Base-by-base conservation (phyloP, 2,888 invertebrate genomes). In the Cyclophora punctaria region DNA sequence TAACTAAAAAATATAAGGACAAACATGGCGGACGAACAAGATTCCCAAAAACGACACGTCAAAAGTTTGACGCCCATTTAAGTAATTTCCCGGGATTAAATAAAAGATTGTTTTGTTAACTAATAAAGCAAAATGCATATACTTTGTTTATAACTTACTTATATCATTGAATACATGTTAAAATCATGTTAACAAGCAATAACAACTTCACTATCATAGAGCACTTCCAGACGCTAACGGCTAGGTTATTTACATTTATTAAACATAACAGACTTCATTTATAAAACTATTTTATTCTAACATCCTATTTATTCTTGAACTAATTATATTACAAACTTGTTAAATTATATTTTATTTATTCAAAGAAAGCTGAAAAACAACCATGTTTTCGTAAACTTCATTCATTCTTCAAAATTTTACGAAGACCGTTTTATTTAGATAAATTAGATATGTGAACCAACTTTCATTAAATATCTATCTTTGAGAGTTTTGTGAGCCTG, bases 301-400 rank as follows among this genome's bases (percentile, higher is more conserved):
- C 63, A 71, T 70, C 61, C 61, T 69, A 66, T 57, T 56, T 58
- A 65, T 60, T 60, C 58, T 64, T 51, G 56, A 67, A 69, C 58
- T 60, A 63, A 58, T 66, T 67, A 56, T 67, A 60, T 69, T 65
- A 59, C 59, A 70, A 71, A 71, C 63, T 70, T 63, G 62, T 68
- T 67, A 67, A 69, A 71, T 66, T 67, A 71, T 75, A 79, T 75
- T 66, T 78, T 68, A 69, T 69, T 72, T 5, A 37, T 37, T 71
- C 73, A 71, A 77, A 67, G 73, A 79, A 86, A 81, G 79, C 87
- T 87, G 87, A 87, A 87, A 87, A 86, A 87, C 85, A 87, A 87
- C 86, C 86, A 87, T 87, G 80, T 86, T 85, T 86, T 83, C 78
- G 74, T 80, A 64, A 62, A 71, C 69, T 74, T 73, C 73, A 20